These are phyloP conservation scores for Merops nubicus DNA, from an alignment of 2,113 vertebrate genomes.

Conservation along the genomic window DNA sequence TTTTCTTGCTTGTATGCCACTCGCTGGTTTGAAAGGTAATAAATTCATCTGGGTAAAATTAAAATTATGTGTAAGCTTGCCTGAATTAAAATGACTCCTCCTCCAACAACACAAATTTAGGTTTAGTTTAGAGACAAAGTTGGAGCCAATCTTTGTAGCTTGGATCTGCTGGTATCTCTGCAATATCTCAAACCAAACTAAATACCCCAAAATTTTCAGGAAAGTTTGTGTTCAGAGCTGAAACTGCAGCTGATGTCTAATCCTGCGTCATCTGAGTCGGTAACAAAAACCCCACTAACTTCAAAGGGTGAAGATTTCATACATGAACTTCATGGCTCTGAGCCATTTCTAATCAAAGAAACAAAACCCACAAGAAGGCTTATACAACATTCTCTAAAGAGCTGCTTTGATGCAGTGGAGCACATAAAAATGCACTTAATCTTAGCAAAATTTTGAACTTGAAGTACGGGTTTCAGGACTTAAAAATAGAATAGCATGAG, in stretches of 20 bases:
- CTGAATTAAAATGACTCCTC: background rate
- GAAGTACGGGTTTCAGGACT: background rate
- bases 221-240: background rate
- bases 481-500: background rate
- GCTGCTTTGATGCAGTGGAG: background rate
- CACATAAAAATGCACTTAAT: background rate
- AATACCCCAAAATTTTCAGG: background rate
- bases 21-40: background rate
- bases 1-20: background rate
- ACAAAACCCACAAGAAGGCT: conserved; percentile 15
- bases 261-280: conserved; percentile 19
- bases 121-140: background rate
- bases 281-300: background rate
- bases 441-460: background rate
- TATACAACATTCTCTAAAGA: conserved; percentile 19
- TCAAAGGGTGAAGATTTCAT: conserved; percentile 50
- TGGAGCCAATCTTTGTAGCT: background rate
- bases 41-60: background rate
- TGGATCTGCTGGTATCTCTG: background rate
- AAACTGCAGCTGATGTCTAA: conserved; percentile 9
- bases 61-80: background rate
- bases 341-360: conserved; percentile 44
- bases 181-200: background rate
- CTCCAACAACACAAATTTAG: background rate
- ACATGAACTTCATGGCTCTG: background rate